These are phyloP conservation scores for Babylonia areolata DNA, from an alignment of 1,140 invertebrate genomes.

Conservation along the genomic window DNA sequence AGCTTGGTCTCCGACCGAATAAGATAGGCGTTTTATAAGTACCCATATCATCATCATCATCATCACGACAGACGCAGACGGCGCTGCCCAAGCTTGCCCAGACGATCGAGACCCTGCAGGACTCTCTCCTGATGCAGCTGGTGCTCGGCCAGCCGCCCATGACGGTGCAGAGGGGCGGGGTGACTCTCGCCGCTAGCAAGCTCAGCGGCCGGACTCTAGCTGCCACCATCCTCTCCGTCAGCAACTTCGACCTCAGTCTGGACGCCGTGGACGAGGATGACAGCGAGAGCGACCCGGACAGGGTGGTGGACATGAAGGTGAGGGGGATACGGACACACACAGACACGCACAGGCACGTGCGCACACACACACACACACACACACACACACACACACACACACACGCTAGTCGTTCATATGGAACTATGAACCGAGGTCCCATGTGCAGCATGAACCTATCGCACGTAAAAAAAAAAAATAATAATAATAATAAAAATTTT, in stretches of 20 bases:
- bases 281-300: background rate
- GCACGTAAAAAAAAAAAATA: too few species aligned
- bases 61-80: background rate
- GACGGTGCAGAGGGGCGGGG: background rate
- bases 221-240: background rate
- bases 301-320: conserved; percentile 15
- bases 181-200: background rate
- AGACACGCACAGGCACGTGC: background rate
- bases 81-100: background rate
- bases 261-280: background rate
- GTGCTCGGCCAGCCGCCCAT: conserved; percentile 10
- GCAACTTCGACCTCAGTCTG: background rate
- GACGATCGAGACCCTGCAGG: background rate
- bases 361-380: background rate
- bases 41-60: too few species aligned
- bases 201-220: background rate
- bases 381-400: background rate
- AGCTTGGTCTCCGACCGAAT: too few species aligned
- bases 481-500: too few species aligned
- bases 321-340: background rate
- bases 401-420: too few species aligned
- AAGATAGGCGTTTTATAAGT: too few species aligned
- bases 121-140: background rate
- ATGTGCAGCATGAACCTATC: too few species aligned
- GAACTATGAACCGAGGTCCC: too few species aligned